phyloP scores from a whole-genome alignment of 2,888 invertebrate genomes.

The Geophilus truncorum region DNA sequence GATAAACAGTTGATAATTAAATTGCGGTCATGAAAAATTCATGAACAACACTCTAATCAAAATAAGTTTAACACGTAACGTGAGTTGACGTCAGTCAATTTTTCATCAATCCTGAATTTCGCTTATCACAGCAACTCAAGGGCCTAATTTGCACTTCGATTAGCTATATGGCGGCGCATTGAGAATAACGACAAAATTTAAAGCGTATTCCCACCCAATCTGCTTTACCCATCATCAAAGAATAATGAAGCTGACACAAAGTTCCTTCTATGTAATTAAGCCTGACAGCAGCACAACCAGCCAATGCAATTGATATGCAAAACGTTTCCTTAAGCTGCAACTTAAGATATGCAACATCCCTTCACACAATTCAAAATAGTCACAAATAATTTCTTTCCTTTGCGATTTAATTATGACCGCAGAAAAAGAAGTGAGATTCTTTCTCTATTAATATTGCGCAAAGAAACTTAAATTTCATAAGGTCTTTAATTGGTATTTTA shows the following conservation, averaged over 20 bases:
- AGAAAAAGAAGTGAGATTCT: neutral
- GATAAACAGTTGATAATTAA: neutral
- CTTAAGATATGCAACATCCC: neutral
- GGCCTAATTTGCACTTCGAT: slow-evolving; percentile 11
- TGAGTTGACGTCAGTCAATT: neutral
- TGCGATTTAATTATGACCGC: neutral
- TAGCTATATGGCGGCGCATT: neutral
- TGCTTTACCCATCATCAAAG: neutral
- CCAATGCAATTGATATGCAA: slow-evolving; percentile 6
- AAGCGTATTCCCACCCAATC: neutral
- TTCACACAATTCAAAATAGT: neutral
- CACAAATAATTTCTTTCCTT: neutral
- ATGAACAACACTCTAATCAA: neutral
- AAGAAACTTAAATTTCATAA: too few relatives aligned
- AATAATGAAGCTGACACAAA: slow-evolving; percentile 20
- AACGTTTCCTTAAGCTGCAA: slow-evolving; percentile 20
- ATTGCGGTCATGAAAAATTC: neutral
- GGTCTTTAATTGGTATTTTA: too few relatives aligned
- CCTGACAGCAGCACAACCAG: slow-evolving; percentile 5
- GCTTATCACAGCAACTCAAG: neutral
- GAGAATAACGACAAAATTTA: neutral
- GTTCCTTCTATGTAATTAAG: slow-evolving; percentile 8
- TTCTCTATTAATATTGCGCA: neutral
- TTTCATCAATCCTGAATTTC: neutral
- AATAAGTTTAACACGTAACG: neutral